Evolutionary conservation across 2,888 invertebrate species (phyloP).

Genomic region (Monopis laevigella): DNA sequence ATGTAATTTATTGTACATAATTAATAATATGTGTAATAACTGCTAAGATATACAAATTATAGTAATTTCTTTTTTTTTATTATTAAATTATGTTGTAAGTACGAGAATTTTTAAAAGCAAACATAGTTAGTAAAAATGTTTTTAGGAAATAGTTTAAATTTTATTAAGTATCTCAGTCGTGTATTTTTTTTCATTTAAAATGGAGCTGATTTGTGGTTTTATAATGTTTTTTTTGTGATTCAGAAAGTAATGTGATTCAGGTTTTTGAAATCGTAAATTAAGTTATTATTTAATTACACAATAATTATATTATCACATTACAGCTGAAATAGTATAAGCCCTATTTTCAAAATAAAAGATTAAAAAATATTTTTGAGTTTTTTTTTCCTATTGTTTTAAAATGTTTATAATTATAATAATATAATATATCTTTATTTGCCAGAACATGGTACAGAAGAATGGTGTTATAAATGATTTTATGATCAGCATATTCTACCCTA

Average conservation of each 20-base stretch:
- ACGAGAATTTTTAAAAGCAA: slow-evolving; percentile 37
- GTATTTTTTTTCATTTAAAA: slow-evolving; percentile 40
- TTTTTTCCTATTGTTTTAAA: too few species aligned
- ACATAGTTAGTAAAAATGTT: slow-evolving; percentile 18
- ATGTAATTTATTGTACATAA: slow-evolving; percentile 66
- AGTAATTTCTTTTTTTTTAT: slow-evolving; percentile 24
- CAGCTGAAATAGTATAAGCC: slow-evolving; percentile 56
- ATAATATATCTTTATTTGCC: too few species aligned
- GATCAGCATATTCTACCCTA: too few species aligned
- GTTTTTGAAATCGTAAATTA: background rate
- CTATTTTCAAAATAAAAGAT: slow-evolving; percentile 55
- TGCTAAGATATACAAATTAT: slow-evolving; percentile 37
- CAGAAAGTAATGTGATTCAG: background rate
- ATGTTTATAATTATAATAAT: too few species aligned
- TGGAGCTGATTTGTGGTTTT: slow-evolving; percentile 47
- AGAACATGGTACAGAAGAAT: too few species aligned
- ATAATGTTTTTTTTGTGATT: slow-evolving; percentile 17
- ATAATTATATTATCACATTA: slow-evolving; percentile 41
- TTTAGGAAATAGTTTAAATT: slow-evolving; percentile 20
- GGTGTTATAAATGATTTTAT: too few species aligned
- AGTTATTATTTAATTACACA: background rate
- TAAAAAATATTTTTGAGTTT: slow-evolving; percentile 3
- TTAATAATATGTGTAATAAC: slow-evolving; percentile 27
- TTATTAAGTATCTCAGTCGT: slow-evolving; percentile 22
- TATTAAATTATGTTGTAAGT: slow-evolving; percentile 45